phyloP scores from a whole-genome alignment of 2,113 vertebrate species.

The Dicaeum eximium region DNA sequence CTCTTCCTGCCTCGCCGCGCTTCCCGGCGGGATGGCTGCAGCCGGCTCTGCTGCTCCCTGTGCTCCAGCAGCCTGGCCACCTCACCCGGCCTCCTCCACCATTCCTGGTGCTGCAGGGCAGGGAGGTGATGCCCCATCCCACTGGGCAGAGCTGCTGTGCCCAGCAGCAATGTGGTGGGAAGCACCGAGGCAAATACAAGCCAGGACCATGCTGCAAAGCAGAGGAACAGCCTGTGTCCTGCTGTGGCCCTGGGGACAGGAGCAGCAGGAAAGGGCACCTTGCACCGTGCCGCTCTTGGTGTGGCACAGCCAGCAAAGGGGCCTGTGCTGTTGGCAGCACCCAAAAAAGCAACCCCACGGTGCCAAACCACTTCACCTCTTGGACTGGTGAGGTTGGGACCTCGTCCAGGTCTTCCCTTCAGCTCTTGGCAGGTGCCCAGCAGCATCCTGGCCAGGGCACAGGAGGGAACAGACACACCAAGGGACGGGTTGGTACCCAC shows the following conservation, averaged over 20 bases:
- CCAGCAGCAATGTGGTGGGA: not conserved
- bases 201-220: not conserved
- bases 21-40: not conserved
- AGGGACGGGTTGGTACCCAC: not conserved
- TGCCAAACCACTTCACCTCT: fast-evolving
- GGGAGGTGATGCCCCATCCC: not conserved
- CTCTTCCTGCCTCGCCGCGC: not conserved
- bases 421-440: not conserved
- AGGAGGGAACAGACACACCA: too few species aligned
- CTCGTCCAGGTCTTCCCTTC: not conserved
- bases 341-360: fast-evolving
- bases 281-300: fast-evolving
- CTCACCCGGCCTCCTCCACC: not conserved
- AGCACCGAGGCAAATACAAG: not conserved
- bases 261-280: not conserved
- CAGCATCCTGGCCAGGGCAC: not conserved
- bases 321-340: not conserved
- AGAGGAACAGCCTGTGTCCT: not conserved
- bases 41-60: not conserved
- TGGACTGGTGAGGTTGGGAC: fast-evolving
- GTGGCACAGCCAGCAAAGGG: fast-evolving
- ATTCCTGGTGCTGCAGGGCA: not conserved
- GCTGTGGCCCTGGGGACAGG: not conserved
- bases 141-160: fast-evolving
- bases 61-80: not conserved